Conservation (phyloP, 2,888 invertebrate genomes). For the Amblyjoppa proteus region DNA sequence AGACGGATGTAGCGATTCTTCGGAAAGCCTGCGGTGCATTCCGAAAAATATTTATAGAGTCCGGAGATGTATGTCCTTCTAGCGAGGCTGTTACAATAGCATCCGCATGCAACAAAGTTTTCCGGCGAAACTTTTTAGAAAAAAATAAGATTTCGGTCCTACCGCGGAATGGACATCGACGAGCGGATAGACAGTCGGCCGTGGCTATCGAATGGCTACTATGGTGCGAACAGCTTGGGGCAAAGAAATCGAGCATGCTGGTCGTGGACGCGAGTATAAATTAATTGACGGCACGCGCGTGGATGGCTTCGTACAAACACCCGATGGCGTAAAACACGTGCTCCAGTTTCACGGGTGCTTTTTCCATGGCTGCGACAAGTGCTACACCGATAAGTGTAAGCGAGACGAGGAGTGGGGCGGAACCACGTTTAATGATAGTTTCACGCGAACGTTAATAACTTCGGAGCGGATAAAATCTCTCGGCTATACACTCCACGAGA, state of each 20-base stretch:
- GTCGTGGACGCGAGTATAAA: neutral
- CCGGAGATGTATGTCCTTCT: conserved; percentile 73
- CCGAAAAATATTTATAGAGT: conserved; percentile 61
- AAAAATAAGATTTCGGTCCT: conserved; percentile 7
- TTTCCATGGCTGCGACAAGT: neutral
- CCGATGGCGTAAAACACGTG: neutral
- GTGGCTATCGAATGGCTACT: neutral
- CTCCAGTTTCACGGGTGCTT: neutral
- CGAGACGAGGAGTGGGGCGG: neutral
- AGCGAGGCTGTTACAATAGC: conserved; percentile 67
- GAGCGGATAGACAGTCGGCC: neutral
- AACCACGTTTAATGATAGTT: neutral
- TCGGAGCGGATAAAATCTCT: neutral
- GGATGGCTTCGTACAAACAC: neutral
- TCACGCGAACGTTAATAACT: neutral
- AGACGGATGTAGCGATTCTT: no score
- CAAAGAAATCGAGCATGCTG: neutral
- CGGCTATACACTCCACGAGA: conserved; percentile 13
- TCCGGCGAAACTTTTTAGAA: conserved; percentile 7
- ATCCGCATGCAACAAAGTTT: conserved; percentile 43
- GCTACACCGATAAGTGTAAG: neutral
- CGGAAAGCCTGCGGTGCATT: conserved; percentile 74
- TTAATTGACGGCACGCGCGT: neutral
- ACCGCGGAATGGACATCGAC: conserved; percentile 32
- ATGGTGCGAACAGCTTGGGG: neutral